Evolutionary conservation across 2,888 invertebrate genomes (phyloP), one percentile per base, ranked within the genome.

Genomic region (Drosophila macrospina): DNA sequence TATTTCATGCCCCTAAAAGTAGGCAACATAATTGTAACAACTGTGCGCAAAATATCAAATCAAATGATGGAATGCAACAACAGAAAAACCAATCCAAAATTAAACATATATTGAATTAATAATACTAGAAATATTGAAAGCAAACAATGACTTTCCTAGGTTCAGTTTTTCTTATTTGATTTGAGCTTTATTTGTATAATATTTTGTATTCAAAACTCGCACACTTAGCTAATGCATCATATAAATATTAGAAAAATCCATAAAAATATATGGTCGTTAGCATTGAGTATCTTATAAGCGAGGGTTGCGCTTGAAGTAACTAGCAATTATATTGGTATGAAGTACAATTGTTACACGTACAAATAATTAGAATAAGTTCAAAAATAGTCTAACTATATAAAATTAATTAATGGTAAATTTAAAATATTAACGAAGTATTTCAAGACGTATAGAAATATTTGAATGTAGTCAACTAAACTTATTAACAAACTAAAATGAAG

Each of bases 31-130:
- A 54, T 63, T 56, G 48, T 39, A 39, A 44, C 67, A 87, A 63
- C 69, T 71, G 80, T 24, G 44, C 28, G 16, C 39, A 10, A 13
- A 54, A 28, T 34, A 34, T 34, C 13, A 50, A 55, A 47, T 56
- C 28, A 56, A 63, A 50, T 76, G 39, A 76, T 85, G 65, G 60
- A 44, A 70, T 48, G 11, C 16, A 24, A 34, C 26, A 4, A 34
- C 41, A 60, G 30, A 2, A 20, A 20, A 3, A 3, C 20, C 20
- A 20, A 2, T 20, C 20, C 20, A 47, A 32, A 11, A 11, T 20
- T 41, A 10, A 6, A 6, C 16, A n/a, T 11, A 16, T 10, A 5
- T 2, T 28, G 11, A 30, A 16, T 0, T 30, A 30, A 0, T 6
- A 13, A 28, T 13, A 10, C 15, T 1, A 5, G 11, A 11, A 45